Base-by-base conservation (phyloP, 2,797 vertebrate genomes). In the Chiloscyllium punctatum region DNA sequence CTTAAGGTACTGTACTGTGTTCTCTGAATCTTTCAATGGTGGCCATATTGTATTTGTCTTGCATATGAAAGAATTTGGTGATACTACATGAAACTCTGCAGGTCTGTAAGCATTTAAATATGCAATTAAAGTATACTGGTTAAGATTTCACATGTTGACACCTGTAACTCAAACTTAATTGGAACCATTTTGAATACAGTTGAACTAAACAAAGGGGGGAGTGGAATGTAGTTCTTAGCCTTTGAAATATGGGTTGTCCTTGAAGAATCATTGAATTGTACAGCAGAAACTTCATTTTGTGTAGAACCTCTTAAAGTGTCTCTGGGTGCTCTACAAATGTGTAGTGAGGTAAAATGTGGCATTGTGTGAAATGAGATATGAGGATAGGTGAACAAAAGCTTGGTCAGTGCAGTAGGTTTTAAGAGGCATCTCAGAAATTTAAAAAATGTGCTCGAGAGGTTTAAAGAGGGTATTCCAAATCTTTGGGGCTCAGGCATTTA, bases 1-100 rank as follows among this genome's bases (percentile, higher is more conserved):
- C 98, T 99, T 96, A 99, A 99, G 99, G 99, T 99, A 97, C 0
- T 9, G 9, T 18, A 37, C 57, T 68, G 33, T 68, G 68, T 62
- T 69, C 62, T 11, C 62, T 37, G 23, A n/a, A n/a, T 91, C 33
- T 2, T 18, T 18, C 18, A 91, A 92, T 21, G n/a, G 30, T 82
- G 15, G 13, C 0, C n/a, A 37, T 82, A 13, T 37, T 84, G 42
- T 84, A 5, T 48, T 16, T 7, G 18, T 16, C n/a, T 48, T 84
- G 25, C 3, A 18, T 69, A 7, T 92, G 90, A 25, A 48, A 84
- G 48, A 23, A 33, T 27, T 11, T 11, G 57, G 86, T 57, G 37
- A 23, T 37, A 57, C 27, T 0, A 37, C 3, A 66, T 68, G 79
- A 21, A 82, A 42, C 4, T 4, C 37, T 82, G 16, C 6, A 84